phyloP scores from a whole-genome alignment of 1,140 invertebrate genomes.

The Drosophila baimaii region DNA sequence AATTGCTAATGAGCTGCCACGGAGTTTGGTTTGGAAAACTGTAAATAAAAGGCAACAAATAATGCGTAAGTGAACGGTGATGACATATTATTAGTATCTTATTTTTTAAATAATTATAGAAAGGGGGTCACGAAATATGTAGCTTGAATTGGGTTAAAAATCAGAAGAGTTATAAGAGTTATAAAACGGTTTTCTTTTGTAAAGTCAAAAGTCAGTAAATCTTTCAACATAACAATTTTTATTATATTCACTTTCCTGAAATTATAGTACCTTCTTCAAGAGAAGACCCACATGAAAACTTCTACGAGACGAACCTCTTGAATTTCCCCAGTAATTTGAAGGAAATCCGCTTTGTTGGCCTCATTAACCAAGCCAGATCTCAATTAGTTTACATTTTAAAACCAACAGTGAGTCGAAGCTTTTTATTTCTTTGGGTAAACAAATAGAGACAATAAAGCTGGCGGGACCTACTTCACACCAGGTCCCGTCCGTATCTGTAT shows the following conservation, averaged over 20 bases:
- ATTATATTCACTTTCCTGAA: not conserved
- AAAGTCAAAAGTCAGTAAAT: not conserved
- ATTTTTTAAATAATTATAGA: not conserved
- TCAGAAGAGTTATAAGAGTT: not conserved
- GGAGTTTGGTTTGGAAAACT: slow-evolving; percentile 25
- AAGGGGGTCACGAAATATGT: not conserved
- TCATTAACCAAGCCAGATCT: not conserved
- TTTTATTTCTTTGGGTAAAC: slow-evolving; percentile 26
- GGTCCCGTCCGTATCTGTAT: not conserved
- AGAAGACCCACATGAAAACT: too few relatives aligned
- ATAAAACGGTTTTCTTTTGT: not conserved
- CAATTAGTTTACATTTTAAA: slow-evolving; percentile 40
- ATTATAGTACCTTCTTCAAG: not conserved
- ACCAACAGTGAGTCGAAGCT: slow-evolving; percentile 35
- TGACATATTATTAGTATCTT: not conserved
- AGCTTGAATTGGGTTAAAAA: not conserved
- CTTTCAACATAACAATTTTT: not conserved
- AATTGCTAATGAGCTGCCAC: slow-evolving; percentile 30
- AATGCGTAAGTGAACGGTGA: slow-evolving; percentile 8
- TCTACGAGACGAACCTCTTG: not conserved
- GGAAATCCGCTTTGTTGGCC: slow-evolving; percentile 29
- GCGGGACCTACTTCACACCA: slow-evolving; percentile 32
- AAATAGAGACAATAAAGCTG: slow-evolving; percentile 20
- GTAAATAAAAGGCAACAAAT: slow-evolving; percentile 11
- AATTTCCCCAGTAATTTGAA: not conserved